Percentiles rank a stretch among this genome's conserved stretches.
phyloP scores from a whole-genome alignment of 2,888 invertebrate species.

The Frankliniella intonsa region DNA sequence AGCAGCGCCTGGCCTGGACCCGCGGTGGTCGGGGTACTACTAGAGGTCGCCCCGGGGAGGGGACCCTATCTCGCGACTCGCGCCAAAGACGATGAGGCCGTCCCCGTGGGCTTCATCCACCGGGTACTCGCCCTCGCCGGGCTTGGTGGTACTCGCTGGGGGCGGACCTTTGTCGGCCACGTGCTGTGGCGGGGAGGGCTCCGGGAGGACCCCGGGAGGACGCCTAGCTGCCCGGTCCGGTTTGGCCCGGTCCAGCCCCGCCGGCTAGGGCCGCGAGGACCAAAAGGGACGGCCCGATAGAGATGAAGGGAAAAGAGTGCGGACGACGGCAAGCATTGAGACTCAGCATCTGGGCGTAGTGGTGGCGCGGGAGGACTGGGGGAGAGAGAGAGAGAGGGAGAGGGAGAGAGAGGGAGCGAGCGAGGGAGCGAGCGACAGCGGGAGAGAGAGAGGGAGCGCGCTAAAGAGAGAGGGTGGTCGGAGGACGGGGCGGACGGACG shows the following conservation, averaged over 20 bases:
- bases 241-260: background rate
- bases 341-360: slow-evolving; percentile 25
- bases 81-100: too few relatives aligned
- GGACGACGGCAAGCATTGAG: slow-evolving; percentile 27
- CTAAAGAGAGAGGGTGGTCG: slow-evolving; percentile 24
- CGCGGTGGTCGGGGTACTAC: too few relatives aligned
- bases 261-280: background rate
- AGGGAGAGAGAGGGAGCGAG: background rate
- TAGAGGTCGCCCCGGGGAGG: too few relatives aligned
- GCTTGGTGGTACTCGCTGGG: too few relatives aligned
- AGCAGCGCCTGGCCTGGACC: too few relatives aligned
- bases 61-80: too few relatives aligned
- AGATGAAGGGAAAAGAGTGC: slow-evolving; percentile 20
- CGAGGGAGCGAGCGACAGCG: background rate
- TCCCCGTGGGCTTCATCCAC: too few relatives aligned
- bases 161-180: too few relatives aligned
- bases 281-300: background rate
- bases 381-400: slow-evolving; percentile 21
- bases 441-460: background rate
- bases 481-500: background rate
- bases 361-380: background rate
- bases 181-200: too few relatives aligned
- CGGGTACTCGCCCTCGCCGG: too few relatives aligned
- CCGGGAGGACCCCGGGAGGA: background rate
- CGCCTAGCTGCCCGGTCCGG: background rate